phyloP scores from a whole-genome alignment of 2,888 invertebrate species.

The Cephus runcator region DNA sequence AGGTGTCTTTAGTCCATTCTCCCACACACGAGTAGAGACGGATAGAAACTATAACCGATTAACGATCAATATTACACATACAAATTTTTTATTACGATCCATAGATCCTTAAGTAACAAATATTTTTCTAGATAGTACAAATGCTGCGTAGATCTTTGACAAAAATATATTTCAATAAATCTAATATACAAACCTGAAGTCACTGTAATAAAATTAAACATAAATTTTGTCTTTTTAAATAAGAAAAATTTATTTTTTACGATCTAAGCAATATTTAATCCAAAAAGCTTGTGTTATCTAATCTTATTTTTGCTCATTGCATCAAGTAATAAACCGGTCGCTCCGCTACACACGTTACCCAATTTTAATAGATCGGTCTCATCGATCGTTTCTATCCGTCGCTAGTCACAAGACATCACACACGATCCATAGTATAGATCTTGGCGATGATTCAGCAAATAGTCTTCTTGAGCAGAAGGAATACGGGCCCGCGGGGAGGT shows the following conservation, averaged over 20 bases:
- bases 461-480: conserved; percentile 27
- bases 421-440: conserved; percentile 22
- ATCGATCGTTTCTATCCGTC: conserved; percentile 35
- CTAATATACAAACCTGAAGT: background rate
- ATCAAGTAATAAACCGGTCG: background rate
- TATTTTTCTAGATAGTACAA: no score
- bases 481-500: conserved; percentile 24
- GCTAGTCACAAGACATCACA: conserved; percentile 38
- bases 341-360: background rate
- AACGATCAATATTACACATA: background rate
- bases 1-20: conserved; percentile 41
- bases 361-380: conserved; percentile 19
- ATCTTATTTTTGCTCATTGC: background rate
- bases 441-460: conserved; percentile 42
- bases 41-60: conserved; percentile 23
- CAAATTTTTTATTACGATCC: background rate
- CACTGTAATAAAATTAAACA: background rate
- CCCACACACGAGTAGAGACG: conserved; percentile 35
- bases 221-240: background rate
- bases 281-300: background rate
- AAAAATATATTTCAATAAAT: background rate
- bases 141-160: no score
- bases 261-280: background rate
- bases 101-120: no score
- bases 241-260: background rate